phyloP scores from a whole-genome alignment of 2,888 invertebrate species.

The Plusia festucae region DNA sequence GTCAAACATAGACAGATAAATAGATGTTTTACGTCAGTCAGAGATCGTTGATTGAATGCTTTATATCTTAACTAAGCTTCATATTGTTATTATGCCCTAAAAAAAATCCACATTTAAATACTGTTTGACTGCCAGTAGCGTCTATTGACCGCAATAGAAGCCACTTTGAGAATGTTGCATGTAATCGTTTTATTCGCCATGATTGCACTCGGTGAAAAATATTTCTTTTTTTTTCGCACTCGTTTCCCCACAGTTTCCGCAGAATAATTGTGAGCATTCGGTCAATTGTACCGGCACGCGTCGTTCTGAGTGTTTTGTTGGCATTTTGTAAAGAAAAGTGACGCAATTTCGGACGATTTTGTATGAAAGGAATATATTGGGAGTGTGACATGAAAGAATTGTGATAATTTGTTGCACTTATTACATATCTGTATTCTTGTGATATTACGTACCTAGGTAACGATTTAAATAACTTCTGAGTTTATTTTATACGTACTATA shows the following conservation, averaged over 20 bases:
- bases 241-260: slow-evolving; percentile 69
- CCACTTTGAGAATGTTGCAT: slow-evolving; percentile 67
- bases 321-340: slow-evolving; percentile 58
- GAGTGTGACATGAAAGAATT: slow-evolving; percentile 39
- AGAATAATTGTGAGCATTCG: slow-evolving; percentile 76
- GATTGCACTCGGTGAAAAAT: slow-evolving; percentile 81
- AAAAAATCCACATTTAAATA: background rate
- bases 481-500: too few species aligned
- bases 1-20: too few species aligned
- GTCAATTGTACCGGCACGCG: slow-evolving; percentile 80
- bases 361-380: slow-evolving; percentile 43
- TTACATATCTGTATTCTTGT: background rate
- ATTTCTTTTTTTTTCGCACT: slow-evolving; percentile 75
- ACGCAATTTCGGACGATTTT: slow-evolving; percentile 58
- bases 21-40: too few species aligned
- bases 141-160: slow-evolving; percentile 63
- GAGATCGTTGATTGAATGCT: too few species aligned
- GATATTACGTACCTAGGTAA: background rate
- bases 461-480: too few species aligned
- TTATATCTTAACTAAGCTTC: too few species aligned
- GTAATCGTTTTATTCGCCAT: slow-evolving; percentile 80
- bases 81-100: too few species aligned
- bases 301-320: slow-evolving; percentile 82
- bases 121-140: background rate
- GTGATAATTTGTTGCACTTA: slow-evolving; percentile 20